Conservation (phyloP, 1,140 invertebrate species). For the Sitophilus oryzae region DNA sequence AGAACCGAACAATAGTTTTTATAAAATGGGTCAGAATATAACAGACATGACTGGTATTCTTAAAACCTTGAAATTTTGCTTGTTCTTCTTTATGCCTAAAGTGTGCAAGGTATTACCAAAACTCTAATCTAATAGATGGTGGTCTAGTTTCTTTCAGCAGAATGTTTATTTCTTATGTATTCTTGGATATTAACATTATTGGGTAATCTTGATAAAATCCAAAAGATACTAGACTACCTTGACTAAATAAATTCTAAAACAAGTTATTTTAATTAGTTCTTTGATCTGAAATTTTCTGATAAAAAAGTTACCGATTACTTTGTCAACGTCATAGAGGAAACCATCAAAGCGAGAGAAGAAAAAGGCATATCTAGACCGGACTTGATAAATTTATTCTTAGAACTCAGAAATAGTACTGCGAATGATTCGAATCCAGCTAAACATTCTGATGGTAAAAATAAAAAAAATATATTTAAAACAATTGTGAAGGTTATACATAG, state of each 20-base stretch:
- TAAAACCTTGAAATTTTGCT: not conserved
- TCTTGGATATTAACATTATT: too few relatives aligned
- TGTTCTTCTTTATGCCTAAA: slow-evolving; percentile 13
- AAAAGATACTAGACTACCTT: too few relatives aligned
- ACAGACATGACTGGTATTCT: slow-evolving; percentile 27
- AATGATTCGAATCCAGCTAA: too few relatives aligned
- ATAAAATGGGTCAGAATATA: slow-evolving; percentile 41
- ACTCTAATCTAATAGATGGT: too few relatives aligned
- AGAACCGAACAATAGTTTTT: slow-evolving; percentile 49
- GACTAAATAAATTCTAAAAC: too few relatives aligned
- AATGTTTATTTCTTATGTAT: too few relatives aligned
- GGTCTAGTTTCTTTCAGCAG: too few relatives aligned
- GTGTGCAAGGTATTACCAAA: slow-evolving; percentile 17
- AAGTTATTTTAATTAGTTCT: too few relatives aligned
- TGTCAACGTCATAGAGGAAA: slow-evolving; percentile 35
- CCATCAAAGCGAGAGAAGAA: slow-evolving; percentile 41
- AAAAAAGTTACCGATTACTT: slow-evolving; percentile 26
- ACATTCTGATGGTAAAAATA: not conserved
- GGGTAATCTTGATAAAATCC: too few relatives aligned
- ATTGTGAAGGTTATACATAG: not conserved
- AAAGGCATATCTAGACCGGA: slow-evolving; percentile 42
- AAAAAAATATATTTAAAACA: not conserved
- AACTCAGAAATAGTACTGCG: slow-evolving; percentile 44
- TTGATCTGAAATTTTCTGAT: too few relatives aligned
- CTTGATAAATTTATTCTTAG: slow-evolving; percentile 45